Conservation (phyloP, 2,797 vertebrate genomes). For the Sciurus vulgaris region DNA sequence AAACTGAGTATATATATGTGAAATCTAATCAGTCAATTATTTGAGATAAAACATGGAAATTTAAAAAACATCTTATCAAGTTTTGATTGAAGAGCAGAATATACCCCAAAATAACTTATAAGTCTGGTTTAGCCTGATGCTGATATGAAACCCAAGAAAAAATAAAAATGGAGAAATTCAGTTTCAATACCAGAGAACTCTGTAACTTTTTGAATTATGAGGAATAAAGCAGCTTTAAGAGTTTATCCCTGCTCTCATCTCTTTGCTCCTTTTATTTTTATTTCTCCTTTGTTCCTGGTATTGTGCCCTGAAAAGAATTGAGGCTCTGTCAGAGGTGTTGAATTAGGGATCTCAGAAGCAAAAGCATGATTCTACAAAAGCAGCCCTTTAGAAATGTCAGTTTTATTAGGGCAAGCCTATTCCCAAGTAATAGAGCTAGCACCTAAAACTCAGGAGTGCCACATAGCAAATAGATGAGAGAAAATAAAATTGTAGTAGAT, state of each 20-base stretch:
- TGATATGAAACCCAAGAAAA: not conserved
- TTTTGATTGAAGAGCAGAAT: not conserved
- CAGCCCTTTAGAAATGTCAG: slow-evolving; percentile 77
- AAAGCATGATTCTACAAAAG: slow-evolving; percentile 68
- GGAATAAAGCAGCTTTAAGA: slow-evolving; percentile 59
- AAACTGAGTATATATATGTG: not conserved
- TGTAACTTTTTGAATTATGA: slow-evolving; percentile 74
- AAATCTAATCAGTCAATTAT: slow-evolving; percentile 27
- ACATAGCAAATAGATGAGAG: slow-evolving; percentile 70
- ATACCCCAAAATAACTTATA: slow-evolving; percentile 31
- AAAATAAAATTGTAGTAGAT: slow-evolving; percentile 78
- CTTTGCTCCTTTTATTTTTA: slow-evolving; percentile 63
- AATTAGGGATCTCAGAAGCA: slow-evolving; percentile 72
- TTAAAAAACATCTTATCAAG: not conserved
- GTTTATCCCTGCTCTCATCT: slow-evolving; percentile 46
- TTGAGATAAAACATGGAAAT: slow-evolving; percentile 24
- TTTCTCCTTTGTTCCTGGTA: slow-evolving; percentile 51
- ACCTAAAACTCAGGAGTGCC: slow-evolving; percentile 71
- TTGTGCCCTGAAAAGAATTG: slow-evolving; percentile 33
- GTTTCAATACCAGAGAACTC: slow-evolving; percentile 18
- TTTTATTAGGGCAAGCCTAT: slow-evolving; percentile 78
- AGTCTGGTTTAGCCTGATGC: not conserved
- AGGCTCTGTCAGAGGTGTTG: slow-evolving; percentile 58
- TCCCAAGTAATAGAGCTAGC: slow-evolving; percentile 80
- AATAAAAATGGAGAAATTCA: slow-evolving; percentile 25